These are phyloP conservation scores for Carassius auratus DNA, from an alignment of 2,113 vertebrate genomes.

Conservation along the genomic window DNA sequence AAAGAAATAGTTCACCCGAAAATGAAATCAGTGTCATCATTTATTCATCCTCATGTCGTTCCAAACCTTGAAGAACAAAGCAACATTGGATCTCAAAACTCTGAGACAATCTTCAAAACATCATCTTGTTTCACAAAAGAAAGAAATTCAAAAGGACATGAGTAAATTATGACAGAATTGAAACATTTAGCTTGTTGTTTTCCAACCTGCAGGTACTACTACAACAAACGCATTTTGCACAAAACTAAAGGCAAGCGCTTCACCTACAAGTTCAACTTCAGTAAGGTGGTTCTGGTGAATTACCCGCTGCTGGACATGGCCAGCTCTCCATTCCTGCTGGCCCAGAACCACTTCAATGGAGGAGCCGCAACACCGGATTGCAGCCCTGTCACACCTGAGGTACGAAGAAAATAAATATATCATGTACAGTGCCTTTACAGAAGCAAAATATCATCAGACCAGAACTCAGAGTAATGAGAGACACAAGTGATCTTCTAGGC, in stretches of 20 bases:
- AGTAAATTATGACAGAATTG: neutral
- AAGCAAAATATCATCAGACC: neutral
- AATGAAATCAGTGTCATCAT: neutral
- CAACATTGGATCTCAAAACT: neutral
- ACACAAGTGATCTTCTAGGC: neutral
- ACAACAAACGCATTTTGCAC: conserved; percentile 94
- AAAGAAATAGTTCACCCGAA: neutral
- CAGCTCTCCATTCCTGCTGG: conserved; percentile 82
- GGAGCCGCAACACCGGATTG: conserved; percentile 79
- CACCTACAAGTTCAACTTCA: conserved; percentile 97
- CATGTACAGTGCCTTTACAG: neutral
- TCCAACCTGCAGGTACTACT: conserved; percentile 82
- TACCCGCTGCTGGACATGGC: conserved; percentile 89
- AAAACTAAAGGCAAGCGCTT: conserved; percentile 95
- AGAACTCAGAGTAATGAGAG: neutral
- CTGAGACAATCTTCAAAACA: neutral
- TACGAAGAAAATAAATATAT: conserved; percentile 56
- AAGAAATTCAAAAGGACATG: neutral
- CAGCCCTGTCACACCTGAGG: conserved; percentile 82
- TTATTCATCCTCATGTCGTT: neutral
- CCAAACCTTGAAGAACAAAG: neutral
- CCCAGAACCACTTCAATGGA: conserved; percentile 84
- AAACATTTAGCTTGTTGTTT: conserved; percentile 41
- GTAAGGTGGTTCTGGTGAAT: conserved; percentile 90
- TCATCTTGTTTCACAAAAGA: neutral